phyloP scores from a whole-genome alignment of 53 echinoderm and acorn worm species.

The Hippasteria phrygiana region DNA sequence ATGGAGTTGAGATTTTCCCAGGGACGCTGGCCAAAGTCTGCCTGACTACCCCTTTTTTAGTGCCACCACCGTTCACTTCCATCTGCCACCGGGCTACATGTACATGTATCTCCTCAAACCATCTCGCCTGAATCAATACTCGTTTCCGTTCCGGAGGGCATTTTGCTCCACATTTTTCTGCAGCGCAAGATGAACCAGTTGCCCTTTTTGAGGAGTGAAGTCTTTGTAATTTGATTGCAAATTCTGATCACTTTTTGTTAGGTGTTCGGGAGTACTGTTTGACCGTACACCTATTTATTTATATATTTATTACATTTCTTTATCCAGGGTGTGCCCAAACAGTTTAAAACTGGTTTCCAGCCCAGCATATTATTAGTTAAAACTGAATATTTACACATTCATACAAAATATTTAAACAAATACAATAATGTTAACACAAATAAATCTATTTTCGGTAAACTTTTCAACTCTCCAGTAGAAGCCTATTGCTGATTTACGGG shows the following conservation, averaged over 20 bases:
- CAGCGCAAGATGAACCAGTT: conserved; percentile 4
- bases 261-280: no score
- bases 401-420: no score
- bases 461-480: no score
- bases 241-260: background rate
- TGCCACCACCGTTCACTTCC: background rate
- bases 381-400: no score
- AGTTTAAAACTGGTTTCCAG: no score
- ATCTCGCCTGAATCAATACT: conserved; percentile 49
- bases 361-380: no score
- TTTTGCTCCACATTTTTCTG: conserved; percentile 23
- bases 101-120: background rate
- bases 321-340: no score
- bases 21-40: background rate
- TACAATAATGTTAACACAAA: no score
- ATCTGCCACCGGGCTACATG: background rate
- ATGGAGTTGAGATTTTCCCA: background rate
- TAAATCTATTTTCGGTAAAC: no score
- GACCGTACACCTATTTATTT: no score
- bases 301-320: no score
- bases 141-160: conserved; percentile 45
- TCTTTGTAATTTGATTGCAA: background rate
- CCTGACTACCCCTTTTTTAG: background rate
- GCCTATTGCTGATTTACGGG: no score
- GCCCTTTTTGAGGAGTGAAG: background rate